These are phyloP conservation scores for Syngnathus typhle DNA, from an alignment of 2,113 vertebrate species.

Conservation along the genomic window DNA sequence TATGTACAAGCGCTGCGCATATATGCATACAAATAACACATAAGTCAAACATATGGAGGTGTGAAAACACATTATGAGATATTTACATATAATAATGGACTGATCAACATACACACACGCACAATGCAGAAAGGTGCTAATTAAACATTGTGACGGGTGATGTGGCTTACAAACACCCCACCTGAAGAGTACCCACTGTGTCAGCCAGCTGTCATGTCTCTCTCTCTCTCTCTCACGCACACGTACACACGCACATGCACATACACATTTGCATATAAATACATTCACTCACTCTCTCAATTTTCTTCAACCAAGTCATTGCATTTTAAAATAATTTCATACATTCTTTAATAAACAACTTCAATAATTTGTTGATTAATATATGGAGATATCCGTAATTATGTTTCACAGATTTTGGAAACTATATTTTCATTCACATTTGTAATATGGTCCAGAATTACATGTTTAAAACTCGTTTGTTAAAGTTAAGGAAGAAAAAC, in stretches of 20 bases:
- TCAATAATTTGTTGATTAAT: too few relatives aligned
- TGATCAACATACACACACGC: constrained; percentile 16
- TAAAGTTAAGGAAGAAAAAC: too few relatives aligned
- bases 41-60: not conserved
- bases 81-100: not conserved
- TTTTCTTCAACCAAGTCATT: not conserved
- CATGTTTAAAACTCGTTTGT: too few relatives aligned
- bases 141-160: constrained; percentile 68
- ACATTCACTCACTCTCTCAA: not conserved
- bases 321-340: too few relatives aligned
- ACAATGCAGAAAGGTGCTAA: constrained; percentile 54
- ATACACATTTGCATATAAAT: not conserved
- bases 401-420: too few relatives aligned
- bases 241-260: not conserved
- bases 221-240: not conserved
- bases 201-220: constrained; percentile 56
- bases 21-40: not conserved
- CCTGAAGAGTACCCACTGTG: constrained; percentile 46
- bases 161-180: constrained; percentile 46
- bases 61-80: not conserved
- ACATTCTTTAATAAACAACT: too few relatives aligned
- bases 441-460: too few relatives aligned
- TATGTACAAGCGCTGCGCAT: not conserved
- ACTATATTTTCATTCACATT: too few relatives aligned
- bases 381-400: too few relatives aligned